These are phyloP conservation scores for Galaxias olidus DNA, from an alignment of 2,797 vertebrate species.

Conservation along the genomic window DNA sequence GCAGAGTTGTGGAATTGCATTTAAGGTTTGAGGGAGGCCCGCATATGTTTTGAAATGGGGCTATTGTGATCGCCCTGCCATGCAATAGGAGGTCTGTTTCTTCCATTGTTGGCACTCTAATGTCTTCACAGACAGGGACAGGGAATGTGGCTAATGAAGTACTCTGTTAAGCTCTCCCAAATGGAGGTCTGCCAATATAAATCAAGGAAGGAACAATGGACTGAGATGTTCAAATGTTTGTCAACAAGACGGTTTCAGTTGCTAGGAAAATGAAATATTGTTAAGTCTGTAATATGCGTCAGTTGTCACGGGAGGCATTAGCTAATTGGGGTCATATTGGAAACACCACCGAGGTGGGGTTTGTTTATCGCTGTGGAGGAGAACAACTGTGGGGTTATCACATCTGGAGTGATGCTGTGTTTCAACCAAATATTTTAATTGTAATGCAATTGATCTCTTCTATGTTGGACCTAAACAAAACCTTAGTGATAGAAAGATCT, in stretches of 20 bases:
- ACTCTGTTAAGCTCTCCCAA: slow-evolving; percentile 21
- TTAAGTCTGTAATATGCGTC: too few relatives aligned
- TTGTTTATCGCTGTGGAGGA: too few relatives aligned
- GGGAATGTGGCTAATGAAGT: slow-evolving; percentile 37
- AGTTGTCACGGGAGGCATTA: too few relatives aligned
- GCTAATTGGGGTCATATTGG: too few relatives aligned
- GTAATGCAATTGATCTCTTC: too few relatives aligned
- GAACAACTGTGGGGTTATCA: too few relatives aligned
- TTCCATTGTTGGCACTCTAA: slow-evolving; percentile 39
- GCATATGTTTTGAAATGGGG: slow-evolving; percentile 18
- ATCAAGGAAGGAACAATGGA: slow-evolving; percentile 26
- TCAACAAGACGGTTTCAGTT: neutral
- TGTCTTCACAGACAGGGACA: slow-evolving; percentile 31
- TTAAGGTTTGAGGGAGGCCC: slow-evolving; percentile 42
- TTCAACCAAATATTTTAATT: too few relatives aligned
- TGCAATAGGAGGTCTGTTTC: slow-evolving; percentile 19
- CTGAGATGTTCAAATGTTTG: slow-evolving; percentile 12
- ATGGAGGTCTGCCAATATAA: slow-evolving; percentile 35
- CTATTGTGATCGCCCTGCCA: slow-evolving; percentile 31
- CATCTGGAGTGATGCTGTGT: too few relatives aligned
- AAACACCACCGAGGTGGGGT: too few relatives aligned
- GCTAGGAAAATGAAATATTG: too few relatives aligned
- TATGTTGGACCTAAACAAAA: too few relatives aligned
- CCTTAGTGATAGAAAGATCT: too few relatives aligned
- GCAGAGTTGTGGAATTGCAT: slow-evolving; percentile 23